phyloP scores from a whole-genome alignment of 1,140 invertebrate species.

The Arion vulgaris region DNA sequence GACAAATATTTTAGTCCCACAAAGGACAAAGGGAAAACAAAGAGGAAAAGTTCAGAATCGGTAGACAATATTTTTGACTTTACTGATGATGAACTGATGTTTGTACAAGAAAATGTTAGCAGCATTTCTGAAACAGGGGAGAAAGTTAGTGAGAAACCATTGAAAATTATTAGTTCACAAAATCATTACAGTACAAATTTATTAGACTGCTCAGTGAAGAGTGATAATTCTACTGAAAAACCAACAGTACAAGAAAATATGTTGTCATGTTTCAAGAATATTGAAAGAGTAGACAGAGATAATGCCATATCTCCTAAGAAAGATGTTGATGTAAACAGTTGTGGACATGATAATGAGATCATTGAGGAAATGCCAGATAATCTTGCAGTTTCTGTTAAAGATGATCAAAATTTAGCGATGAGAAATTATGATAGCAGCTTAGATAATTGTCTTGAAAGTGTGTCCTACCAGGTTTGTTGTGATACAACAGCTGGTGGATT shows the following conservation, averaged over 20 bases:
- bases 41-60: slow-evolving; percentile 25
- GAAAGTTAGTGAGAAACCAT: neutral
- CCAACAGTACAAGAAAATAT: neutral
- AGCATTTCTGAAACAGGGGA: neutral
- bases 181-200: neutral
- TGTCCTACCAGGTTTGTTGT: neutral
- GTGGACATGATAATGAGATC: no score
- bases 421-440: neutral
- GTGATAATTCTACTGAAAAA: neutral
- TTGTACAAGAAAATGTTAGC: neutral
- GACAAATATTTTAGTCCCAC: slow-evolving; percentile 13
- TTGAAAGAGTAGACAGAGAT: neutral
- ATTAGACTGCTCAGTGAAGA: neutral
- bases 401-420: neutral
- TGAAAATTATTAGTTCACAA: neutral
- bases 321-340: no score
- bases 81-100: slow-evolving; percentile 6
- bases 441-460: neutral
- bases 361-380: no score
- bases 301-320: no score
- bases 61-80: neutral
- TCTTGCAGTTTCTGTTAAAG: neutral
- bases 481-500: neutral
- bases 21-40: neutral
- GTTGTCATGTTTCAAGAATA: neutral